Evolutionary conservation across 64 coral and sea anemone genomes (phyloP).

Genomic region (Montipora sp.): DNA sequence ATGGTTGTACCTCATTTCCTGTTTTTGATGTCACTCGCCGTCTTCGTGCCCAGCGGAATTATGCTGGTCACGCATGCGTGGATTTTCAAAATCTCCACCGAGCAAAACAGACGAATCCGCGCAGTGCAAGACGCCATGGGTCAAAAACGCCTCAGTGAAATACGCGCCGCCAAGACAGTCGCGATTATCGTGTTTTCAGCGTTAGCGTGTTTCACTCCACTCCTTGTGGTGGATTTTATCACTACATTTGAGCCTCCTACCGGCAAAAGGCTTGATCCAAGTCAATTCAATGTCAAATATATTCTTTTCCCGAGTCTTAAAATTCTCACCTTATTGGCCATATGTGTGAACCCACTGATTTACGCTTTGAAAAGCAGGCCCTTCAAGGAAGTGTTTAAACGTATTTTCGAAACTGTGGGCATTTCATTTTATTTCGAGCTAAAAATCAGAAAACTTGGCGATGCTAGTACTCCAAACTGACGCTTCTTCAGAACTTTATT

Average conservation of each 20-base stretch:
- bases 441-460: background rate
- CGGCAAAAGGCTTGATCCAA: background rate
- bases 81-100: conserved; percentile 18
- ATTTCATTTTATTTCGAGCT: background rate
- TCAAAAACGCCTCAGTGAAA: conserved; percentile 23
- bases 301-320: conserved; percentile 29
- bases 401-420: background rate
- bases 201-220: conserved; percentile 21
- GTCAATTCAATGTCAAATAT: conserved; percentile 5
- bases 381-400: conserved; percentile 9
- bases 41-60: conserved; percentile 32
- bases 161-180: conserved; percentile 33
- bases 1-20: conserved; percentile 1
- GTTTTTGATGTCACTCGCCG: background rate
- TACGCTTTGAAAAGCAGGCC: conserved; percentile 45
- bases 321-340: conserved; percentile 7
- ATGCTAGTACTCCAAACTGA: background rate
- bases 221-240: background rate
- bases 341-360: conserved; percentile 23
- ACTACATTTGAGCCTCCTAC: conserved; percentile 12
- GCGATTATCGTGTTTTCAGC: conserved; percentile 25
- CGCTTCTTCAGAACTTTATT: background rate
- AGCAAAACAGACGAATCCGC: conserved; percentile 2
- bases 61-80: conserved; percentile 38
- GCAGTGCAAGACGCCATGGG: background rate